Conservation (phyloP, 2,888 invertebrate species). For the Euphydryas editha region DNA sequence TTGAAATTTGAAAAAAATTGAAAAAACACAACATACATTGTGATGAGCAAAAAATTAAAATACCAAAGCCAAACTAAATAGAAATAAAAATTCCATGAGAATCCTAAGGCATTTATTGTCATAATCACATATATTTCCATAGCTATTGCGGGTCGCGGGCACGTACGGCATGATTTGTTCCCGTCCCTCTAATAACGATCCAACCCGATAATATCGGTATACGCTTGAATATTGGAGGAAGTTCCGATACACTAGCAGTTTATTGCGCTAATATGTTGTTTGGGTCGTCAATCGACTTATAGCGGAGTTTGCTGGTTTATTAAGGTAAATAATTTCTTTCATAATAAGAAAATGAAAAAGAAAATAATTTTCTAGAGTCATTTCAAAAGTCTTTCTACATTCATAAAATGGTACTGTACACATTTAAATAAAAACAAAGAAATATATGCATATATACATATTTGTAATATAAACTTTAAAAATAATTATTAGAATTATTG, state of each 20-base stretch:
- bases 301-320: constrained; percentile 30
- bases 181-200: constrained; percentile 60
- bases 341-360: neutral
- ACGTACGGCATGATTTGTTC: constrained; percentile 62
- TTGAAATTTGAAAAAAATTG: too few species aligned
- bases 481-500: too few species aligned
- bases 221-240: constrained; percentile 62
- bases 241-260: constrained; percentile 55
- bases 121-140: constrained; percentile 53
- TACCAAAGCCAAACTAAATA: too few species aligned
- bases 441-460: too few species aligned
- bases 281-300: constrained; percentile 48
- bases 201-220: constrained; percentile 60
- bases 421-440: too few species aligned
- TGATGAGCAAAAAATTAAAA: neutral
- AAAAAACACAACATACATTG: neutral
- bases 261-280: constrained; percentile 44
- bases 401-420: too few species aligned
- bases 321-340: neutral
- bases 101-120: constrained; percentile 36
- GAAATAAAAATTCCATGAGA: constrained; percentile 20
- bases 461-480: too few species aligned
- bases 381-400: too few species aligned
- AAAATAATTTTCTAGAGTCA: too few species aligned
- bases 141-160: constrained; percentile 56